phyloP scores from a whole-genome alignment of 2,797 vertebrate genomes.

The Chelon auratus region DNA sequence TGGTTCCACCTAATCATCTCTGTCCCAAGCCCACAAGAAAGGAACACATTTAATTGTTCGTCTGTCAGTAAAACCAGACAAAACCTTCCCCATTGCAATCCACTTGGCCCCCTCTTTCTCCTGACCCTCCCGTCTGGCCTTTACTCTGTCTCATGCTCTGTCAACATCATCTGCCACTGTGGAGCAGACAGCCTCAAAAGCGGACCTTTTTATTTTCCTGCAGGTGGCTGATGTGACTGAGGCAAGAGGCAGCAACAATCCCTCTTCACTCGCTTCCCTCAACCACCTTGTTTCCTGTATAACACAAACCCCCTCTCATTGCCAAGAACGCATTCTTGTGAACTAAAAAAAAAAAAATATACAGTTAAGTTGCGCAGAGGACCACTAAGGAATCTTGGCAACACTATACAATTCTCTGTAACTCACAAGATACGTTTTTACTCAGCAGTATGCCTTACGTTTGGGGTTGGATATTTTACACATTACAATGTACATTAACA shows the following conservation, averaged over 20 bases:
- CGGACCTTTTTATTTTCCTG: constrained; percentile 72
- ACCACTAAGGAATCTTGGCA: constrained; percentile 2
- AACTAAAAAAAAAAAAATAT: constrained; percentile 9
- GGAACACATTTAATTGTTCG: constrained; percentile 64
- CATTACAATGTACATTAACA: neutral
- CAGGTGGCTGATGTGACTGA: constrained; percentile 81
- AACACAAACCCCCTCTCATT: constrained; percentile 41
- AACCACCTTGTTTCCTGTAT: constrained; percentile 66
- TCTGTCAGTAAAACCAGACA: constrained; percentile 56
- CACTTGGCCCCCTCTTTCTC: constrained; percentile 63
- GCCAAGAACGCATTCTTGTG: constrained; percentile 23
- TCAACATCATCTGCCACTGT: constrained; percentile 76
- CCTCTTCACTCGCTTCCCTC: constrained; percentile 61
- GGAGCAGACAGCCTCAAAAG: constrained; percentile 73
- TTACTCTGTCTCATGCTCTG: constrained; percentile 72
- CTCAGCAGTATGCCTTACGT: neutral
- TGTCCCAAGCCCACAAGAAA: constrained; percentile 34
- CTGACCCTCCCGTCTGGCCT: constrained; percentile 62
- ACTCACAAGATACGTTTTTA: neutral
- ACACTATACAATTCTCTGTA: neutral
- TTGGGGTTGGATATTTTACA: neutral
- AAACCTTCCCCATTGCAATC: constrained; percentile 61
- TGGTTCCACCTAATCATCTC: constrained; percentile 26
- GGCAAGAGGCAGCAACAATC: constrained; percentile 74
- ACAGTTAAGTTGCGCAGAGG: neutral